Evolutionary conservation across 2,797 vertebrate species (phyloP).

Genomic region (Picus viridis): DNA sequence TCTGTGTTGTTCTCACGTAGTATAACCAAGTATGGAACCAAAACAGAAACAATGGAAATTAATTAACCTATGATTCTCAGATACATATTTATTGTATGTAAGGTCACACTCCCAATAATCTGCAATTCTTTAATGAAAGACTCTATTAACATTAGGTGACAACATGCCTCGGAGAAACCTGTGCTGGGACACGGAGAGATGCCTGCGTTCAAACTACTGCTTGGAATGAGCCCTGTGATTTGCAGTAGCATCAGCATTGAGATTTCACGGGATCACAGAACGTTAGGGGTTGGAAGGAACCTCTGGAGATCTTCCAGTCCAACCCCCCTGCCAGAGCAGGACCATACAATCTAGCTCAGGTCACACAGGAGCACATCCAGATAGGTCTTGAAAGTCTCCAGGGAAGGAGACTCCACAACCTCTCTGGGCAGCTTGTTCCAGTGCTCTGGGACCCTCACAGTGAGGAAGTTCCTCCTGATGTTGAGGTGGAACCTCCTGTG

Average conservation of each 20-base stretch:
- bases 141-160: neutral
- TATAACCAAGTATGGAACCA: conserved; percentile 2
- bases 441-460: no score
- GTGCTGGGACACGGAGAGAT: neutral
- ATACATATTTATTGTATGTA: conserved; percentile 41
- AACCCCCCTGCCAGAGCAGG: no score
- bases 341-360: no score
- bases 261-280: neutral
- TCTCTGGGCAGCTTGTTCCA: no score
- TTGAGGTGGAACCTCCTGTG: no score
- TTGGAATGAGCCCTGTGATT: neutral
- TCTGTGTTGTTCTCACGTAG: conserved; percentile 5
- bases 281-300: no score
- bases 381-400: no score
- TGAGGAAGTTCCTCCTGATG: no score
- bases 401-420: no score
- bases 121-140: conserved; percentile 13
- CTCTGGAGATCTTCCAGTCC: no score
- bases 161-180: neutral
- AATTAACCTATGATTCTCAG: conserved; percentile 32
- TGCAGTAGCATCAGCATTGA: neutral
- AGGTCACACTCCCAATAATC: neutral
- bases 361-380: no score
- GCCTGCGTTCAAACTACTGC: neutral
- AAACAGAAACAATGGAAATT: conserved; percentile 48